Evolutionary conservation across 2,797 vertebrate genomes (phyloP), one percentile per base, ranked within the genome.

Genomic region (Leucoraja ocellata): DNA sequence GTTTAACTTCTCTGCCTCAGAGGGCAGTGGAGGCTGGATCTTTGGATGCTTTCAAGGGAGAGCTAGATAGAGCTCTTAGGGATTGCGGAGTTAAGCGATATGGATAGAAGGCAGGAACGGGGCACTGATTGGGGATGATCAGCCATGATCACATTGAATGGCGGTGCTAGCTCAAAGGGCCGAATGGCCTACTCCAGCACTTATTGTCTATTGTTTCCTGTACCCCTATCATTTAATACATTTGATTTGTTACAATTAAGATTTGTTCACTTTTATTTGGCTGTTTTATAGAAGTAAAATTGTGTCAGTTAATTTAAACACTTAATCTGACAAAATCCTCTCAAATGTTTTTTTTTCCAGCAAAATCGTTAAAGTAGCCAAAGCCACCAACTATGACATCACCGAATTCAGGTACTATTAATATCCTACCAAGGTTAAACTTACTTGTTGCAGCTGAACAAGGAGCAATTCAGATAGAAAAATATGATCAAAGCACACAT

Each of bases 331-430:
- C 58, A 88, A 88, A 36, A 68, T 88, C 84, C 4, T 68, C 2
- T 65, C 14, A n/a, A 88, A 65, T 28, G 16, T n/a, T 68, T 83
- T 39, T 79, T 25, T 91, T 76, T 76, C 25, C 23, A 54, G 71
- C 90, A 74, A 76, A 46, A 74, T 92, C 39, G 10, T 76, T 58
- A 73, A 92, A 92, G 90, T 54, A 76, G 61, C 84, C 65, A 88
- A 88, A 36, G 28, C 65, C 63, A 88, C 61, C 84, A 88, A 88
- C 84, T 68, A 68, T 58, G 90, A 92, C 39, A 92, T 74, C 90
- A 92, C 90, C 58, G 68, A 73, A 39, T 74, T 92, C 65, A 74
- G 90, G 90, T n/a, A 92, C 39, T 3, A 73, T 18, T 92, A 28
- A 92, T 74, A 92, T 46, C 23, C 21, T 74, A 14, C 76, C 4